Percentiles rank a stretch among this genome's conserved stretches.
phyloP scores from a whole-genome alignment of 2,888 invertebrate genomes.

The Melanchra persicariae region DNA sequence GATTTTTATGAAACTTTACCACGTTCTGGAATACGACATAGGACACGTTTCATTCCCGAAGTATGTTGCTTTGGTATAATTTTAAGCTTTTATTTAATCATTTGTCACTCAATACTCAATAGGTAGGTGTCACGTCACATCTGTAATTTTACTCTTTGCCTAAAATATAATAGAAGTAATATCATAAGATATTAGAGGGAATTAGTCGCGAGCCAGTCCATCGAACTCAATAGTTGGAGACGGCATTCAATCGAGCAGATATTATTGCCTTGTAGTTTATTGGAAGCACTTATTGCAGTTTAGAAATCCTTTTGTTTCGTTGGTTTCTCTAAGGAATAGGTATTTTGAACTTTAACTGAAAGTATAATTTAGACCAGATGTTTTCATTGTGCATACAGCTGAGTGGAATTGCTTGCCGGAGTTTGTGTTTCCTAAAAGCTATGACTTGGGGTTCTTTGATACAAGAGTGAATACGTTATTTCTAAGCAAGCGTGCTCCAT shows the following conservation, averaged over 20 bases:
- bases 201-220: conserved; percentile 52
- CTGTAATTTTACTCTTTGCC: conserved; percentile 37
- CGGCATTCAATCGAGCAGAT: conserved; percentile 36
- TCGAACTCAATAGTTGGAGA: conserved; percentile 13
- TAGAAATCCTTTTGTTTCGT: neutral
- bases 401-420: neutral
- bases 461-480: neutral
- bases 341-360: neutral
- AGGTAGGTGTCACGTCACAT: conserved; percentile 17
- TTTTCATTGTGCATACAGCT: neutral
- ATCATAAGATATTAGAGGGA: conserved; percentile 54
- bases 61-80: too few species aligned
- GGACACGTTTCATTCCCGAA: too few species aligned
- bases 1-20: too few species aligned
- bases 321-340: neutral
- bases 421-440: neutral
- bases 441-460: neutral
- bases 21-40: too few species aligned
- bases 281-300: neutral
- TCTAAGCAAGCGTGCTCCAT: too few species aligned
- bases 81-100: too few species aligned
- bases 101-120: too few species aligned
- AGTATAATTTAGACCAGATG: neutral
- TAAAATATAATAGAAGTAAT: conserved; percentile 52
- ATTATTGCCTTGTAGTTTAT: conserved; percentile 13